Conservation (phyloP, 2,888 invertebrate genomes). For the Heliconius hortense region DNA sequence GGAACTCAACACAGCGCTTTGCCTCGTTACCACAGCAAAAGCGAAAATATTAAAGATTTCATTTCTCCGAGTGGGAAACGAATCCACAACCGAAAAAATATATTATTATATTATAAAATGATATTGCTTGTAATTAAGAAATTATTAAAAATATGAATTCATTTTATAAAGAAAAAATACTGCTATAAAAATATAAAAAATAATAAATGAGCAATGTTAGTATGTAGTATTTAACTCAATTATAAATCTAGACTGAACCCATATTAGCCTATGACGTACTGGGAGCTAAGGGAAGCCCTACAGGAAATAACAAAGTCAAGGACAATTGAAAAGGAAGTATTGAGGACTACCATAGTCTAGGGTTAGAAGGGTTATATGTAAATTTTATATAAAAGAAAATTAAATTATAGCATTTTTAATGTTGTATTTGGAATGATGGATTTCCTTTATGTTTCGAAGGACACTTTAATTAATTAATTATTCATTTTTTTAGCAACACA, state of each 20-base stretch:
- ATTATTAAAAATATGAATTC: background rate
- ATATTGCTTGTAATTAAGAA: background rate
- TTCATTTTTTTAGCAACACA: background rate
- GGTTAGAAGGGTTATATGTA: background rate
- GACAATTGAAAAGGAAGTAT: conserved; percentile 28
- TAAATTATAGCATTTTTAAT: too few species aligned
- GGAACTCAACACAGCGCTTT: background rate
- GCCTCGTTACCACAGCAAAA: background rate
- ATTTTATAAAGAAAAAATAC: background rate
- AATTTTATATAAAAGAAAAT: background rate
- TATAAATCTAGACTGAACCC: conserved; percentile 15
- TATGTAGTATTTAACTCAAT: conserved; percentile 2
- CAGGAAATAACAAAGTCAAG: conserved; percentile 46
- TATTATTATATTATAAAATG: background rate
- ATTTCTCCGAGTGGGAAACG: too few species aligned
- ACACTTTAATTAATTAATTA: too few species aligned
- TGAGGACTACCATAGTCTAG: background rate
- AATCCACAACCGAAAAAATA: too few species aligned
- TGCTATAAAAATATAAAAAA: background rate
- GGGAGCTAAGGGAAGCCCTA: conserved; percentile 47
- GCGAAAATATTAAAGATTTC: too few species aligned
- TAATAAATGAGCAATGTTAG: background rate
- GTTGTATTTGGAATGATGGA: background rate
- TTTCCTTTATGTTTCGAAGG: background rate
- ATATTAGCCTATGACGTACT: conserved; percentile 17